Percentiles rank a stretch among this genome's conserved stretches.
Evolutionary conservation across 2,888 invertebrate species (phyloP).

Genomic region (Lepidochitona cinerea): DNA sequence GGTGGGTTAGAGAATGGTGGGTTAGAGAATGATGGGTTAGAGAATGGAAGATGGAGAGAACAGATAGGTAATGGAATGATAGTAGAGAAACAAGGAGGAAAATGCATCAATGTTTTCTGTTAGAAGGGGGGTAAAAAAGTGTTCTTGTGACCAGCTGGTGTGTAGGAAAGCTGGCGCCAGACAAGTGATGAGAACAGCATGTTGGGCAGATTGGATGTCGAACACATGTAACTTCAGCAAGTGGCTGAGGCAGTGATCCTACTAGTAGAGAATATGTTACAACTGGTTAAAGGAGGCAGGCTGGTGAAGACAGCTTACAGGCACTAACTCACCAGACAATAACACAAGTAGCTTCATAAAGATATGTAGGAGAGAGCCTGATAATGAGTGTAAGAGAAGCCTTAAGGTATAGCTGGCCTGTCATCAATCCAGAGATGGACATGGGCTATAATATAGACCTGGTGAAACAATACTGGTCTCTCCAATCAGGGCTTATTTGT

Average conservation of each 20-base stretch:
- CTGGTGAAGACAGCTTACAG: too few species aligned
- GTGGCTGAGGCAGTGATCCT: not conserved
- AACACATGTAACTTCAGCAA: conserved; percentile 1
- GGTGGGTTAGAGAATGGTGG: too few species aligned
- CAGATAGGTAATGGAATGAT: too few species aligned
- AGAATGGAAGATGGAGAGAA: too few species aligned
- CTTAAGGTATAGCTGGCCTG: too few species aligned
- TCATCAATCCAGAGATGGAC: too few species aligned
- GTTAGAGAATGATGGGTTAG: too few species aligned
- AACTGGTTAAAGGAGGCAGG: not conserved
- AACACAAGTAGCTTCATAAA: not conserved
- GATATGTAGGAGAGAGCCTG: not conserved
- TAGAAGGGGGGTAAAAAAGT: not conserved
- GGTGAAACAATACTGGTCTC: too few species aligned
- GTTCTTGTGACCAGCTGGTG: conserved; percentile 13
- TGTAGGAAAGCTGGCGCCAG: conserved; percentile 18
- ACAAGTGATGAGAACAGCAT: not conserved
- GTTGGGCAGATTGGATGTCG: not conserved
- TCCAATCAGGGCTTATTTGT: too few species aligned
- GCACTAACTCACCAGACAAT: too few species aligned
- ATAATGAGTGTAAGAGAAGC: not conserved
- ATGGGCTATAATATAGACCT: too few species aligned
- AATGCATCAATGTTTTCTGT: not conserved
- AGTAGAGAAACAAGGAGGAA: too few species aligned
- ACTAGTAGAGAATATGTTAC: not conserved